Conservation (phyloP, 1,140 invertebrate species). For the Schlechtendalia chinensis region DNA sequence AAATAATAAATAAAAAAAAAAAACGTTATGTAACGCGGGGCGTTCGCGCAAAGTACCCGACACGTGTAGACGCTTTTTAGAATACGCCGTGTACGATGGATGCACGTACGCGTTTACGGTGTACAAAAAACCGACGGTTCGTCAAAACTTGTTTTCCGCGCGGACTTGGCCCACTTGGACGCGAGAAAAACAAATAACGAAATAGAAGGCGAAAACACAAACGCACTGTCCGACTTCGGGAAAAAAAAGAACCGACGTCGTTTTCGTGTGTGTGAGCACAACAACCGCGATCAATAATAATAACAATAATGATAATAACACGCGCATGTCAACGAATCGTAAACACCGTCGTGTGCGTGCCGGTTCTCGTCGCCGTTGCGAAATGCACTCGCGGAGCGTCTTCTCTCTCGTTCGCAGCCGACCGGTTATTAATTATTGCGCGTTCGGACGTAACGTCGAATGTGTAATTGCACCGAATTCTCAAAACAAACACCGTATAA, state of each 20-base stretch:
- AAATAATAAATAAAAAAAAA: no score
- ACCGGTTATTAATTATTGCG: not conserved
- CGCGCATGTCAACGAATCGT: not conserved
- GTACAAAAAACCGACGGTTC: slow-evolving; percentile 12
- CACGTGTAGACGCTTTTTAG: no score
- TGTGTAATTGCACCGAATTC: no score
- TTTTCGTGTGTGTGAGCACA: no score
- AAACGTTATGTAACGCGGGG: slow-evolving; percentile 1
- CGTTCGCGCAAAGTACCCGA: no score
- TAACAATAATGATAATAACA: no score
- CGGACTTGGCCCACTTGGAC: slow-evolving; percentile 39
- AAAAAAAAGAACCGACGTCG: no score
- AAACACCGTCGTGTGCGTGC: not conserved
- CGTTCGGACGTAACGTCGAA: no score
- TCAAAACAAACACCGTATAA: no score
- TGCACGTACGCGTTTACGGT: not conserved
- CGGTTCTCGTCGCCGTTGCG: not conserved
- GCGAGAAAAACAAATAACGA: not conserved
- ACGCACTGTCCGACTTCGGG: not conserved
- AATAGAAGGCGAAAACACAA: not conserved
- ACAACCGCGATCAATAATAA: no score
- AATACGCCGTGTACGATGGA: not conserved
- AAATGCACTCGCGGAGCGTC: not conserved
- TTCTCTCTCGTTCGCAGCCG: not conserved
- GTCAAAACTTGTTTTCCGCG: slow-evolving; percentile 9